Percentiles rank a stretch among this genome's conserved stretches.
phyloP scores from a whole-genome alignment of 2,888 invertebrate genomes.

The Eudasyphora cyanicolor region DNA sequence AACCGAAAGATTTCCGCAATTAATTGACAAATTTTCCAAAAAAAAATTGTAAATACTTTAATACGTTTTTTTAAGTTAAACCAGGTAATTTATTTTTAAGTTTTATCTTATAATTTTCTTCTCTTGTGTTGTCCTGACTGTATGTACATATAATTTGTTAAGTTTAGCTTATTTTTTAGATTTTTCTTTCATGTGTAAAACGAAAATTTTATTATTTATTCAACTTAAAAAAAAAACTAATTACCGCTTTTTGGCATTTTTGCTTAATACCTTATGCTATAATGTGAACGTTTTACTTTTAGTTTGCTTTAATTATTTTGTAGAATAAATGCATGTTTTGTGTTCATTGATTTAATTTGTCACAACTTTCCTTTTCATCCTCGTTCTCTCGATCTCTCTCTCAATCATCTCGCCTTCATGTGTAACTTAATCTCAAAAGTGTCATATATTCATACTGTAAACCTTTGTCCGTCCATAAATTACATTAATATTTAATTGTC shows the following conservation, averaged over 20 bases:
- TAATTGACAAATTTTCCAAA: no score
- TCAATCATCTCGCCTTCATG: no score
- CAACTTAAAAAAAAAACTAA: neutral
- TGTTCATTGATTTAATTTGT: no score
- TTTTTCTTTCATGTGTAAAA: neutral
- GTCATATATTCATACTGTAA: no score
- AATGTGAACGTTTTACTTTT: neutral
- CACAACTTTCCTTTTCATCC: no score
- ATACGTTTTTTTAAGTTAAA: neutral
- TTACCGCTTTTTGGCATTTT: neutral
- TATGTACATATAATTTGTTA: conserved; percentile 13
- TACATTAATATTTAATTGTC: no score
- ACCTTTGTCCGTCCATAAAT: no score
- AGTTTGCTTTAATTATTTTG: neutral
- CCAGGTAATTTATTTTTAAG: conserved; percentile 15
- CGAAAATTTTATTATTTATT: no score
- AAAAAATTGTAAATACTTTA: neutral
- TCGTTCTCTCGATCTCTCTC: no score
- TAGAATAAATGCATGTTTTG: neutral
- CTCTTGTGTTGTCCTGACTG: neutral
- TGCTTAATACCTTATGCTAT: neutral
- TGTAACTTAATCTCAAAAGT: no score
- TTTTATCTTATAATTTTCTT: conserved; percentile 23
- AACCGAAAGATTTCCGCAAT: neutral
- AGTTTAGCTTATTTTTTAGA: conserved; percentile 8